phyloP scores from a whole-genome alignment of 2,888 invertebrate genomes.

The Shargacucullia verbasci region DNA sequence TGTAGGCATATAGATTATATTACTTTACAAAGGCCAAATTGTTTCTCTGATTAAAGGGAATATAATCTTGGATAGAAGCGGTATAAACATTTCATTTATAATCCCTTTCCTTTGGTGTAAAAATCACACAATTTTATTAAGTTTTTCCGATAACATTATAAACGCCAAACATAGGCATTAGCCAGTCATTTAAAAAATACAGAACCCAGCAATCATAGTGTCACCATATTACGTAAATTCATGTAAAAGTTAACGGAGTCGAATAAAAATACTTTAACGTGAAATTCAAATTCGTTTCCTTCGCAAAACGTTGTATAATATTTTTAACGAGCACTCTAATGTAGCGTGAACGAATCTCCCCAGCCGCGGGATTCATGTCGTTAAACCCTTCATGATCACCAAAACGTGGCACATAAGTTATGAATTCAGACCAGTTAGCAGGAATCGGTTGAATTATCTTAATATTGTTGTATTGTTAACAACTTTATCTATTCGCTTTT shows the following conservation, averaged over 20 bases:
- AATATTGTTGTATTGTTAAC: background rate
- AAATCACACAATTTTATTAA: too few relatives aligned
- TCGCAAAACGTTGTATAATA: constrained; percentile 14
- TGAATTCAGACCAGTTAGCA: constrained; percentile 10
- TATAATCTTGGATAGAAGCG: too few relatives aligned
- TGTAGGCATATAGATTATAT: background rate
- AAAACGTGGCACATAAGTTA: constrained; percentile 15
- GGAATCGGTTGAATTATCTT: constrained; percentile 18
- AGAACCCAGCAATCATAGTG: too few relatives aligned
- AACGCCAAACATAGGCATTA: too few relatives aligned
- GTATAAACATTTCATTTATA: too few relatives aligned
- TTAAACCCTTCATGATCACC: constrained; percentile 3
- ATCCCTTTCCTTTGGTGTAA: too few relatives aligned
- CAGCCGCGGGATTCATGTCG: constrained; percentile 18
- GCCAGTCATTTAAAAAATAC: too few relatives aligned
- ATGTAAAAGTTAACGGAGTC: background rate
- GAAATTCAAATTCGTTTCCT: constrained; percentile 5
- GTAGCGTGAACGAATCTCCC: constrained; percentile 17
- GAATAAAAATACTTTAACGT: background rate
- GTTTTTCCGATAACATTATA: too few relatives aligned
- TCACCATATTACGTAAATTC: too few relatives aligned
- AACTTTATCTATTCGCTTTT: too few relatives aligned
- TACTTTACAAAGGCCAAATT: too few relatives aligned
- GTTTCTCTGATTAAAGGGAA: too few relatives aligned
- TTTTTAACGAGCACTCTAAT: constrained; percentile 20